A percentile compares a stretch with the other conserved stretches of the same genome.
Evolutionary conservation across 35 echinoderm and acorn worm genomes (phyloP).

Genomic region (Chiridota heheva): DNA sequence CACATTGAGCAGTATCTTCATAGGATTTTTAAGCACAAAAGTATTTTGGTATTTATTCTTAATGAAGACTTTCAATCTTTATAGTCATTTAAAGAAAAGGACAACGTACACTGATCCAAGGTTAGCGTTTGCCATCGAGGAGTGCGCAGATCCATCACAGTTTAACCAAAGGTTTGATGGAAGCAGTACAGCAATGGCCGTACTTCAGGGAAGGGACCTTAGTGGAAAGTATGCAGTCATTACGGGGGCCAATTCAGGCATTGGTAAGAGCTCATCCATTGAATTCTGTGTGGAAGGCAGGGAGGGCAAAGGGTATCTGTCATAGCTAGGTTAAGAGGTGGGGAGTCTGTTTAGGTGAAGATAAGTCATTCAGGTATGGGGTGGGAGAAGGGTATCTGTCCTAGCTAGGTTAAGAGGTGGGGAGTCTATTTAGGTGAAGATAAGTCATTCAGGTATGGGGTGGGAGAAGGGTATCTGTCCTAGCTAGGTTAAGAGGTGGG

Average conservation of each 20-base stretch:
- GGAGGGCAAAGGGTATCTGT: too few relatives aligned
- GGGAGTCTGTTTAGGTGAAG: too few relatives aligned
- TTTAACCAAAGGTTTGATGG: conserved; percentile 93
- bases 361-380: too few relatives aligned
- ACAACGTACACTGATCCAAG: conserved; percentile 95
- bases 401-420: too few relatives aligned
- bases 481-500: too few relatives aligned
- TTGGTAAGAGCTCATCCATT: conserved; percentile 53
- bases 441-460: too few relatives aligned
- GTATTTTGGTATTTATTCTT: neutral
- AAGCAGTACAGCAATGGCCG: conserved; percentile 66
- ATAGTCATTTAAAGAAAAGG: conserved; percentile 87
- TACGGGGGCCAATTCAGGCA: conserved; percentile 92
- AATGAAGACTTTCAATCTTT: conserved; percentile 1
- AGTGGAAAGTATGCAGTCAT: conserved; percentile 87
- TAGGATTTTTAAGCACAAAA: neutral
- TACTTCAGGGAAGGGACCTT: conserved; percentile 92
- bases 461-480: too few relatives aligned
- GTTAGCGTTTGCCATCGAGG: conserved; percentile 89
- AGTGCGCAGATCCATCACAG: conserved; percentile 47
- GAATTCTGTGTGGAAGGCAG: neutral
- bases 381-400: too few relatives aligned
- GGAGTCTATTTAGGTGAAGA: too few relatives aligned
- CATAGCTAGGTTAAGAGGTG: too few relatives aligned
- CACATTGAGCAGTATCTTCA: neutral